phyloP scores from a whole-genome alignment of 2,797 vertebrate genomes.

The Trematomus bernacchii region DNA sequence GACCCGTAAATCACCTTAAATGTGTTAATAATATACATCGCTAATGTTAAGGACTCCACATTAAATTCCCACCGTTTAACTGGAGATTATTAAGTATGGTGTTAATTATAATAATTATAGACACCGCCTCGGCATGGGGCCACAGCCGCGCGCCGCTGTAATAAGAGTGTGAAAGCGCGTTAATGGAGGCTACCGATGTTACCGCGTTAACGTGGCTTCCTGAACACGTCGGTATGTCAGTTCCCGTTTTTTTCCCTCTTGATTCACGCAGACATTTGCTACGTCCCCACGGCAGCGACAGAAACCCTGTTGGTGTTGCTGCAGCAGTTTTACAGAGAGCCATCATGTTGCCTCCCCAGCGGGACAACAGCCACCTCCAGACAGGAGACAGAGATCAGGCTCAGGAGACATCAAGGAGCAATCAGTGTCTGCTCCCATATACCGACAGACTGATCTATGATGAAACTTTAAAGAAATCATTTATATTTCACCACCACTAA shows the following conservation, averaged over 20 bases:
- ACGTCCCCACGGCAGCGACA: conserved; percentile 55
- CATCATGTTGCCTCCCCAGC: conserved; percentile 67
- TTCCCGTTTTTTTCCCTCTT: conserved; percentile 50
- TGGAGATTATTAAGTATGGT: conserved; percentile 9
- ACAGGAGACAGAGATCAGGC: conserved; percentile 75
- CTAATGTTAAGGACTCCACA: not conserved
- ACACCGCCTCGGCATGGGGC: conserved; percentile 23
- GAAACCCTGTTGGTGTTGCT: conserved; percentile 54
- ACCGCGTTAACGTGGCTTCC: conserved; percentile 21
- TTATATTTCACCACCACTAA: conserved; percentile 96
- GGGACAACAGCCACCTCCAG: conserved; percentile 75
- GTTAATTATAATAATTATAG: conserved; percentile 37
- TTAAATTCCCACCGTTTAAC: conserved; percentile 1
- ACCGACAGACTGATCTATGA: conserved; percentile 91
- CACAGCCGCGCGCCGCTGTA: conserved; percentile 29
- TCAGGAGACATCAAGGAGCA: conserved; percentile 86
- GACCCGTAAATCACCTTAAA: conserved; percentile 24
- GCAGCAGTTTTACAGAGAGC: conserved; percentile 53
- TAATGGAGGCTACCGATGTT: conserved; percentile 24
- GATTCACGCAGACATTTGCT: conserved; percentile 55
- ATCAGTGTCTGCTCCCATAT: conserved; percentile 90
- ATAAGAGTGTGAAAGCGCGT: conserved; percentile 12
- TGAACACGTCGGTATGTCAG: conserved; percentile 25
- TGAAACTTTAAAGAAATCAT: conserved; percentile 95
- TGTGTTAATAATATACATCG: conserved; percentile 19